These are phyloP conservation scores for Tarsius wallacei DNA, from an alignment of 2,797 vertebrate species.

Conservation along the genomic window DNA sequence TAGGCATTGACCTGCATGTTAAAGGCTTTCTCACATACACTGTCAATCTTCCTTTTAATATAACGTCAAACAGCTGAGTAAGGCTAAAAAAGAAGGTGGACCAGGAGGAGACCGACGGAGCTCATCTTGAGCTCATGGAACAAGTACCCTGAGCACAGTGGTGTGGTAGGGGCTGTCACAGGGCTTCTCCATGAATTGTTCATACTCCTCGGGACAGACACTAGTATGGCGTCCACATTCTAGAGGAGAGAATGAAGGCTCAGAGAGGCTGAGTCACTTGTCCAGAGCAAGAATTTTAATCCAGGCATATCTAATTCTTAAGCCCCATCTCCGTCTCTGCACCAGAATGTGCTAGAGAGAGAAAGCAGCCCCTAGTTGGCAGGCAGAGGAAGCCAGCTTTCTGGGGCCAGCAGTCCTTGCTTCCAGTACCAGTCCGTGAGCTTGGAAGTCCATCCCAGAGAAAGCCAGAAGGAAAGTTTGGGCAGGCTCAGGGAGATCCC, in stretches of 20 bases:
- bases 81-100: neutral
- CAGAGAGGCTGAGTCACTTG: neutral
- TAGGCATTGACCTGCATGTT: rapidly evolving
- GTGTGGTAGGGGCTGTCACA: rapidly evolving
- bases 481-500: neutral
- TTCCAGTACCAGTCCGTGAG: neutral
- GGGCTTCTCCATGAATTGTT: rapidly evolving
- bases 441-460: neutral
- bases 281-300: neutral
- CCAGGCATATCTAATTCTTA: neutral
- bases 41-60: rapidly evolving
- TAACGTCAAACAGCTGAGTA: rapidly evolving
- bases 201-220: rapidly evolving
- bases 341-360: neutral
- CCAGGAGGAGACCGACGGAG: rapidly evolving
- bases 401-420: rapidly evolving
- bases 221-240: rapidly evolving
- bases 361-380: rapidly evolving
- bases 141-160: rapidly evolving
- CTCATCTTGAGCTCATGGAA: rapidly evolving
- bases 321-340: neutral
- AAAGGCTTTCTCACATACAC: rapidly evolving
- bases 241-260: neutral
- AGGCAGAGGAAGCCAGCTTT: neutral
- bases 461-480: rapidly evolving